Base-by-base conservation (phyloP, 2,113 vertebrate species). In the Anhinga anhinga region DNA sequence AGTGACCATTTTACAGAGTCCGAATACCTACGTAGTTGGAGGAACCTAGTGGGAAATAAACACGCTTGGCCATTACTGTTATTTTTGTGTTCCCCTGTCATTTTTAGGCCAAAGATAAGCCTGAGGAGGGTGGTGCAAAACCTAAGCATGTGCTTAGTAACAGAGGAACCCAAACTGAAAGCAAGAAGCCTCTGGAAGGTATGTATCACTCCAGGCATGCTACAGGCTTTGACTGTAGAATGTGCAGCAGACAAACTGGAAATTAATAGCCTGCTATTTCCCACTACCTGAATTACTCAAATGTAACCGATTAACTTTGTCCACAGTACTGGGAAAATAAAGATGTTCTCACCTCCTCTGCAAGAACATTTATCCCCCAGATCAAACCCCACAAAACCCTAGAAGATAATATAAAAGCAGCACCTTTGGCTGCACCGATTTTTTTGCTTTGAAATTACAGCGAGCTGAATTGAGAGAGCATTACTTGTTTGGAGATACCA, bases 61-160 rank as follows among this genome's bases (percentile, higher is more conserved):
- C 8, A 12, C 36, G 65, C 44, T 36, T 61, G 40, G 44, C 55
- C 52, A 12, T 78, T 69, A 89, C 56, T 77, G 25, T 40, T 66
- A 14, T 61, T 88, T 70, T 38, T 95, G 32, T 94, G 47, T 95
- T 93, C 26, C 16, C 5, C 38, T 70, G 49, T 53, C 25, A 27
- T 83, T 97, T 97, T 96, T 94, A 98, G 98, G 98, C 97, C 92
- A 98, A 98, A 96, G 98, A 98, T 89, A 97, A 96, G 79, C 94
- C 94, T 34, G 98, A 99, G 76, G 98, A 98, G 73, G 97, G 97
- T 47, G 98, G 93, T 79, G 93, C 94, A 69, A 98, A 98, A 79
- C 96, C 97, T 26, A 98, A 98, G 93, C 96, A 96, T 84, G 90
- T 38, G 4, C 78, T 96, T 82, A 97, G 91, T 79, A 94, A 94